phyloP scores from a whole-genome alignment of 2,888 invertebrate genomes.

The Drosophila helvetica region DNA sequence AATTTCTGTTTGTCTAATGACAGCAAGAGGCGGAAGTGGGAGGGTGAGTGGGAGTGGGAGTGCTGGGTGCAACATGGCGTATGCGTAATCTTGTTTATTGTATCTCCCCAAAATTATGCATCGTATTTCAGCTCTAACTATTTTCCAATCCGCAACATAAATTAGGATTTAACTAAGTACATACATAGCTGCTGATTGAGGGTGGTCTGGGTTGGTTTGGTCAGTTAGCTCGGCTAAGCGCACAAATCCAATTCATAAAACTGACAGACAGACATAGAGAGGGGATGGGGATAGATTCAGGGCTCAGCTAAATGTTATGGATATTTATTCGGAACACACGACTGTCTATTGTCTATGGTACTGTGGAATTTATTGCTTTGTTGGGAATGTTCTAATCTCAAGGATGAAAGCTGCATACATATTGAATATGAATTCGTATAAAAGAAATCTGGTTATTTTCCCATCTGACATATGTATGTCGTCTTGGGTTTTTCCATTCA shows the following conservation, averaged over 20 bases:
- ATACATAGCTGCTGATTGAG: conserved; percentile 15
- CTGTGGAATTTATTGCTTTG: conserved; percentile 2
- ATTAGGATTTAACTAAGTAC: conserved; percentile 48
- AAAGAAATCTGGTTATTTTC: not conserved
- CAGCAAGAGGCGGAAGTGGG: not conserved
- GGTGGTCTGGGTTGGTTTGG: conserved; percentile 18
- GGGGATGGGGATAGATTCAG: not conserved
- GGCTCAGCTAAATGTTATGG: conserved; percentile 52
- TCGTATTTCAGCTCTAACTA: conserved; percentile 46
- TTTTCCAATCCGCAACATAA: conserved; percentile 63
- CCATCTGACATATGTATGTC: no score
- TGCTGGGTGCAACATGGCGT: conserved; percentile 42
- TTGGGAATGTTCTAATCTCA: not conserved
- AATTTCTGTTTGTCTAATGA: conserved; percentile 21
- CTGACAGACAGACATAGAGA: conserved; percentile 41
- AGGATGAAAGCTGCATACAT: no score
- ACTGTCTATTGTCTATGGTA: conserved; percentile 10
- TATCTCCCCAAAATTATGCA: conserved; percentile 51
- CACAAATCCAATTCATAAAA: conserved; percentile 60
- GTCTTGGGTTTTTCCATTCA: not conserved
- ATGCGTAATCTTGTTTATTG: conserved; percentile 71
- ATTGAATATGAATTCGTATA: not conserved
- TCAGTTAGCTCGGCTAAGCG: conserved; percentile 41
- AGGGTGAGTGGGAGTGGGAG: not conserved
- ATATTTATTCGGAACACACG: conserved; percentile 59